phyloP scores from a whole-genome alignment of 2,888 invertebrate genomes.

The Caenorhabditis afra region DNA sequence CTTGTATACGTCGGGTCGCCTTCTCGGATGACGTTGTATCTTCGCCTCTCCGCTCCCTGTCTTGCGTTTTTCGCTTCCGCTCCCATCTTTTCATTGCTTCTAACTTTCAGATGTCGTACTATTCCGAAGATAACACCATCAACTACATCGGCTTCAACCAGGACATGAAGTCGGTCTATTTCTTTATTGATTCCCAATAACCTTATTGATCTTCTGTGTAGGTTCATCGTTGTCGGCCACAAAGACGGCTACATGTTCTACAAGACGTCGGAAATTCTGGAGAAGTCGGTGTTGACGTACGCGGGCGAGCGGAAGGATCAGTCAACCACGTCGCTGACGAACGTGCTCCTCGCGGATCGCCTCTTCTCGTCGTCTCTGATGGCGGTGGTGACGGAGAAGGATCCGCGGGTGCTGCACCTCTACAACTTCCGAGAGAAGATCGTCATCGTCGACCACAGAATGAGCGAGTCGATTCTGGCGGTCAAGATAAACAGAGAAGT shows the following conservation, averaged over 20 bases:
- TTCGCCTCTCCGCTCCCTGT: no score
- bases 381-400: conserved; percentile 90
- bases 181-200: neutral
- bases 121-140: conserved; percentile 28
- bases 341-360: conserved; percentile 86
- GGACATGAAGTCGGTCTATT: conserved; percentile 90
- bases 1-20: no score
- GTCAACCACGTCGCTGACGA: neutral
- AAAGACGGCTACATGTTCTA: conserved; percentile 92
- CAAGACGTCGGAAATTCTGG: conserved; percentile 87
- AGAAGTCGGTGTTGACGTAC: conserved; percentile 49
- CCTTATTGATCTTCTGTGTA: no score
- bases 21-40: no score
- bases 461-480: conserved; percentile 94
- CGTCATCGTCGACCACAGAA: conserved; percentile 93
- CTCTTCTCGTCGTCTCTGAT: conserved; percentile 97
- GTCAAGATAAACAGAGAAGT: conserved; percentile 95
- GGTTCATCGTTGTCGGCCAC: conserved; percentile 92
- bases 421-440: conserved; percentile 91
- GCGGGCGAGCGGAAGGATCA: conserved; percentile 43
- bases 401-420: conserved; percentile 93
- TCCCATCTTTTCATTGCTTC: no score
- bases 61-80: no score
- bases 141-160: conserved; percentile 91
- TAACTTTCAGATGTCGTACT: neutral